Evolutionary conservation across 1,140 invertebrate genomes (phyloP).

Genomic region (Dinoponera quadriceps): DNA sequence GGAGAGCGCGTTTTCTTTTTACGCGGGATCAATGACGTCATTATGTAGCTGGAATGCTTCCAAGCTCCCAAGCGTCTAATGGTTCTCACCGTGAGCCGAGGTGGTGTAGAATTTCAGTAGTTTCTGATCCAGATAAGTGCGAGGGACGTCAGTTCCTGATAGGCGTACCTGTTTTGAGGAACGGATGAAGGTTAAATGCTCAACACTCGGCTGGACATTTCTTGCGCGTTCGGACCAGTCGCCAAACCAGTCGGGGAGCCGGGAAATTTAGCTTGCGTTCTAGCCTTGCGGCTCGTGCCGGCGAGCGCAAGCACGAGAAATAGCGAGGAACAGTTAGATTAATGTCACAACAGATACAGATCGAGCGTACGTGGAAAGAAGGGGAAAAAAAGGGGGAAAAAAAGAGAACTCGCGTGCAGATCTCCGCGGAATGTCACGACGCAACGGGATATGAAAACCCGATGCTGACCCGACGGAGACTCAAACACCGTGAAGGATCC

Average conservation of each 20-base stretch:
- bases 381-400: no score
- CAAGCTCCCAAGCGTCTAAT: no score
- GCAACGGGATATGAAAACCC: neutral
- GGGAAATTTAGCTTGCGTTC: neutral
- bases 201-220: constrained; percentile 12
- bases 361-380: neutral
- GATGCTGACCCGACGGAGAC: no score
- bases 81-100: no score
- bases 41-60: no score
- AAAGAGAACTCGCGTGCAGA: neutral
- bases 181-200: constrained; percentile 38
- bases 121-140: neutral
- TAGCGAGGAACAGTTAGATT: constrained; percentile 36
- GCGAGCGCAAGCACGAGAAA: constrained; percentile 4
- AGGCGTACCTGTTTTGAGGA: constrained; percentile 13
- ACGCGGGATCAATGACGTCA: no score
- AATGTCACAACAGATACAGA: constrained; percentile 27
- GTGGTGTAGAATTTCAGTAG: neutral
- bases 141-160: neutral
- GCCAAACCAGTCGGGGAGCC: constrained; percentile 21
- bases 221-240: constrained; percentile 14
- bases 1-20: no score
- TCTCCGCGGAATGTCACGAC: neutral
- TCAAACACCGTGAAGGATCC: neutral
- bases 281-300: neutral